A percentile compares a stretch with the other conserved stretches of the same genome.
Evolutionary conservation across 2,113 vertebrate genomes (phyloP).

Genomic region (Thunnus maccoyii): DNA sequence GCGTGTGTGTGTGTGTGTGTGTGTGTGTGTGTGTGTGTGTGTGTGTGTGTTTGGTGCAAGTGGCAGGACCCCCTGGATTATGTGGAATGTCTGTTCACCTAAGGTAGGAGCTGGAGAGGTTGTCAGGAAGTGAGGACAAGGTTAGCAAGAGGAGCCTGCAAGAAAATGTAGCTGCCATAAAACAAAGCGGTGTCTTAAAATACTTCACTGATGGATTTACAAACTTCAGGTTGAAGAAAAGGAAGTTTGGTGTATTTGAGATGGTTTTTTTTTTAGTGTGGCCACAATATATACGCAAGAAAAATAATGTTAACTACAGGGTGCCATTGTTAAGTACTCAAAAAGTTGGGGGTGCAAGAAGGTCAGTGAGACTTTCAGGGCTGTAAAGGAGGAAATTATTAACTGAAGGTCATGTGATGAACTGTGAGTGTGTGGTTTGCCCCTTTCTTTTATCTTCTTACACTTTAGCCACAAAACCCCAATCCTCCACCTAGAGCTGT

Average conservation of each 20-base stretch:
- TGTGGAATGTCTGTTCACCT: constrained; percentile 52
- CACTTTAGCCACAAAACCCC: constrained; percentile 20
- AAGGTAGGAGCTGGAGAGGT: constrained; percentile 32
- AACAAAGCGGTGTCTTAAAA: constrained; percentile 63
- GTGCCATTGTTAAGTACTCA: constrained; percentile 42
- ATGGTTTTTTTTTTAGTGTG: constrained; percentile 39
- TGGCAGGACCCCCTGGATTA: constrained; percentile 44
- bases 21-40: neutral
- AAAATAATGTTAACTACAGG: constrained; percentile 8
- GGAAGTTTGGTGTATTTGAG: constrained; percentile 63
- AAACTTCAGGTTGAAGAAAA: constrained; percentile 57
- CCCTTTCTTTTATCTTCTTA: constrained; percentile 51
- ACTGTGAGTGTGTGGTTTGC: constrained; percentile 30
- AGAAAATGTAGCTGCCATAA: constrained; percentile 71
- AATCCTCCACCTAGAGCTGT: constrained; percentile 12
- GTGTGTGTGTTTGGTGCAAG: neutral
- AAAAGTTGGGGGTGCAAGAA: neutral
- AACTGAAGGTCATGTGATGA: constrained; percentile 56
- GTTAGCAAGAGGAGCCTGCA: constrained; percentile 58
- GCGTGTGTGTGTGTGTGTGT: too few relatives aligned
- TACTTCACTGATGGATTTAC: constrained; percentile 80
- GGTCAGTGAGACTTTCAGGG: constrained; percentile 18
- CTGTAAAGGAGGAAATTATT: constrained; percentile 63
- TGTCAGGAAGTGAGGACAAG: constrained; percentile 73
- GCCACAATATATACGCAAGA: constrained; percentile 27